A percentile compares a stretch with the other conserved stretches of the same genome.
Evolutionary conservation across 2,888 invertebrate genomes (phyloP).

Genomic region (Chironomus tentans): DNA sequence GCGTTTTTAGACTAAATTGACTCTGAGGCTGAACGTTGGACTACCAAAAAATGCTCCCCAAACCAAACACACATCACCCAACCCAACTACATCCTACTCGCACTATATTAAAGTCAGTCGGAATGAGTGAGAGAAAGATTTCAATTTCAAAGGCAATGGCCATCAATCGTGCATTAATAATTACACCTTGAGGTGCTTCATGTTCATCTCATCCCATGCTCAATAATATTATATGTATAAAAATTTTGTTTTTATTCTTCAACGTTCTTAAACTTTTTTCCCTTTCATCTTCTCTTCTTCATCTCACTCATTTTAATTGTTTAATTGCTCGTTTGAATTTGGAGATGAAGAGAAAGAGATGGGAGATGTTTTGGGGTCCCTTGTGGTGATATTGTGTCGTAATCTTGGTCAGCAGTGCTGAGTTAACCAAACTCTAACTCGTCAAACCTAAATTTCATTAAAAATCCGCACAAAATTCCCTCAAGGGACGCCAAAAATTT

Average conservation of each 20-base stretch:
- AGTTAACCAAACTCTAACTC: too few relatives aligned
- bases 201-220: not conserved
- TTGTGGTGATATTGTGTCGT: too few relatives aligned
- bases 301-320: not conserved
- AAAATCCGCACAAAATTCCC: too few relatives aligned
- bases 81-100: too few relatives aligned
- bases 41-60: too few relatives aligned
- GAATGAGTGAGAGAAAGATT: not conserved
- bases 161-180: constrained; percentile 10
- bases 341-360: not conserved
- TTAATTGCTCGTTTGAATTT: not conserved
- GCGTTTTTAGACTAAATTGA: too few relatives aligned
- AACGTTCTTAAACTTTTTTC: not conserved
- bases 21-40: too few relatives aligned
- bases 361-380: not conserved
- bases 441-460: too few relatives aligned
- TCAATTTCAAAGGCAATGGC: not conserved
- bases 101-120: too few relatives aligned
- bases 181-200: constrained; percentile 6
- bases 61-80: too few relatives aligned
- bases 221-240: too few relatives aligned
- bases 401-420: too few relatives aligned
- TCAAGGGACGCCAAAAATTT: not conserved
- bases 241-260: not conserved
- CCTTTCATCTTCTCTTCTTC: not conserved